Base-by-base conservation (phyloP, 2,797 vertebrate genomes). In the Karalla daura region DNA sequence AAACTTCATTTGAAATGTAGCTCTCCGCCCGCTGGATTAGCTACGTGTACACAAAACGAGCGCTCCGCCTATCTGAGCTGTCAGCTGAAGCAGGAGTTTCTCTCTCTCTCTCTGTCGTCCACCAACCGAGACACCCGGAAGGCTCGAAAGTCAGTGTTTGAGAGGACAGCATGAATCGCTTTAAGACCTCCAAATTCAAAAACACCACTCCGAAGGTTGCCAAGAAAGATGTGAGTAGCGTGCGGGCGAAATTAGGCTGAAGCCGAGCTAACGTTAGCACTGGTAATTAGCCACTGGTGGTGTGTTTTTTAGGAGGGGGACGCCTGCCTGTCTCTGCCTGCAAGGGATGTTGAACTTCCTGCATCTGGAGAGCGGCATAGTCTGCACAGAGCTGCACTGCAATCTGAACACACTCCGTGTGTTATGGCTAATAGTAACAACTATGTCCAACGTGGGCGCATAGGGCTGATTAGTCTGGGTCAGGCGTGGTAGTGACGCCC, bases 171-270 rank as follows among this genome's bases (percentile, higher is more conserved):
- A 98, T 99, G 97, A 97, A 95, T 81, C 97, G 97, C 43, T 99
- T 98, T 88, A 97, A 90, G 92, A 94, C 91, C 41, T 98, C 96
- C 61, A 98, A 97, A 88, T 97, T 93, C 86, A 97, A 96, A 88
- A 96, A 98, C 87, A 95, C 93, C 56, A 95, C 95, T 71, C 94
- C 95, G 60, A 94, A 94, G 87, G 91, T 94, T 55, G 80, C 94
- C 72, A 96, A 94, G 86, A 96, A 94, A 84, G 95, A 97, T 88
- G 97, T 98, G 87, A 95, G 96, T 90, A 88, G 46, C 37, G 27
- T 10, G 17, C 21, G n/a, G 52, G 40, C 25, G 24, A n/a, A n/a
- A n/a, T 23, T 6, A 33, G 18, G 1, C 15, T 24, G 5, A 12
- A 41, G 33, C 24, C 18, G 23, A 15, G 86, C 85, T 84, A 78